These are phyloP conservation scores for Palloptera scutellata DNA, from an alignment of 2,888 invertebrate genomes.

Conservation along the genomic window DNA sequence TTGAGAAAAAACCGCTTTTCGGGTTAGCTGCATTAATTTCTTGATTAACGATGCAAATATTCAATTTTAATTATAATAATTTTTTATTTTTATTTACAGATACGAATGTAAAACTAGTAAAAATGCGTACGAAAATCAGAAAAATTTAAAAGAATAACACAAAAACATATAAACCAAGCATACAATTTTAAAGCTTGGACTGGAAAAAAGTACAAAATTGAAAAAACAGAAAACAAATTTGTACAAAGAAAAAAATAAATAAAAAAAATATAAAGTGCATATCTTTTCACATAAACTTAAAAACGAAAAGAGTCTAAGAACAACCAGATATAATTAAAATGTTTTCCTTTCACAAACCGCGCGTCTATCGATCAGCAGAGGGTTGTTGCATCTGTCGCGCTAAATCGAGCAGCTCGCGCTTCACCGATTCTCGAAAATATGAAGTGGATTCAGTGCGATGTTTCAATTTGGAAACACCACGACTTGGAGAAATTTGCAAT, in stretches of 20 bases:
- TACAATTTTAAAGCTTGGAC: too few species aligned
- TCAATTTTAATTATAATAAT: too few species aligned
- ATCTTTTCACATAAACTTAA: neutral
- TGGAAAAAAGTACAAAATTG: too few species aligned
- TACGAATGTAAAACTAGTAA: too few species aligned
- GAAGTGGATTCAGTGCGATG: conserved; percentile 83
- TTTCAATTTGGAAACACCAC: conserved; percentile 76
- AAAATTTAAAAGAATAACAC: too few species aligned
- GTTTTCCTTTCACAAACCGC: conserved; percentile 88
- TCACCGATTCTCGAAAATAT: conserved; percentile 84
- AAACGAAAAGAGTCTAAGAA: conserved; percentile 7
- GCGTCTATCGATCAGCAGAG: conserved; percentile 81
- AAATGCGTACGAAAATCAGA: too few species aligned
- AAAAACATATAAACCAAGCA: too few species aligned
- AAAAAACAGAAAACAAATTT: neutral
- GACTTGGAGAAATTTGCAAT: conserved; percentile 86
- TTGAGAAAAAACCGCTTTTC: too few species aligned
- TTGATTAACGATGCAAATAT: too few species aligned
- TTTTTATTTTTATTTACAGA: too few species aligned
- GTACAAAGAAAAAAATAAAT: neutral
- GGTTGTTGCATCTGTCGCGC: conserved; percentile 90
- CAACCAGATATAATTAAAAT: conserved; percentile 63
- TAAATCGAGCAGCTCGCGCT: conserved; percentile 85
- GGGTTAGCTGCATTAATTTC: too few species aligned
- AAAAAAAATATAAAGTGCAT: conserved; percentile 1